phyloP scores from a whole-genome alignment of 2,797 vertebrate species.

The Varecia variegata region DNA sequence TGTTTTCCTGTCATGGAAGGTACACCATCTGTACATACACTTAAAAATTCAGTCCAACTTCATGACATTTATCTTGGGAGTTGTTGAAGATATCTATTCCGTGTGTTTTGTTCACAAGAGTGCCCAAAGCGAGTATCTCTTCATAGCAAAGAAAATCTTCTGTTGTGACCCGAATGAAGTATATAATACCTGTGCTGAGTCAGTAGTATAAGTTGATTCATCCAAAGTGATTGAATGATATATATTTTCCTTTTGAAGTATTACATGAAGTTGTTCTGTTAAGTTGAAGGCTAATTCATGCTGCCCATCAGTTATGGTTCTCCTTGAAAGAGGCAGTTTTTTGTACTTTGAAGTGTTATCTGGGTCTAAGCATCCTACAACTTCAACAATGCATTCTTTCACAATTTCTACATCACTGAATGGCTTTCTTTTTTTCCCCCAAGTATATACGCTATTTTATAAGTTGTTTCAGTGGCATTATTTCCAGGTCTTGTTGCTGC shows the following conservation, averaged over 20 bases:
- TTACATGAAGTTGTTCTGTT: background rate
- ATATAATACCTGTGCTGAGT: background rate
- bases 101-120: background rate
- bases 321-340: background rate
- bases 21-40: background rate
- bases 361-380: background rate
- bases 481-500: background rate
- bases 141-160: background rate
- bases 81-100: background rate
- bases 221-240: background rate
- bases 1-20: background rate
- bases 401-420: background rate
- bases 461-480: background rate
- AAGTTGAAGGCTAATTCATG: background rate
- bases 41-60: background rate
- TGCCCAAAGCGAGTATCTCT: background rate
- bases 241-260: background rate
- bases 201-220: background rate
- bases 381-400: background rate
- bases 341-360: background rate
- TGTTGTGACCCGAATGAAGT: background rate
- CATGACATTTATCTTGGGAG: background rate
- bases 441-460: background rate
- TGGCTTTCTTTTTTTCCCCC: background rate
- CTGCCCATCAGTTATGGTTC: background rate